Evolutionary conservation across 2,888 invertebrate species (phyloP), one percentile per base, ranked within the genome.

Genomic region (Leptinotarsa rubiginosa): DNA sequence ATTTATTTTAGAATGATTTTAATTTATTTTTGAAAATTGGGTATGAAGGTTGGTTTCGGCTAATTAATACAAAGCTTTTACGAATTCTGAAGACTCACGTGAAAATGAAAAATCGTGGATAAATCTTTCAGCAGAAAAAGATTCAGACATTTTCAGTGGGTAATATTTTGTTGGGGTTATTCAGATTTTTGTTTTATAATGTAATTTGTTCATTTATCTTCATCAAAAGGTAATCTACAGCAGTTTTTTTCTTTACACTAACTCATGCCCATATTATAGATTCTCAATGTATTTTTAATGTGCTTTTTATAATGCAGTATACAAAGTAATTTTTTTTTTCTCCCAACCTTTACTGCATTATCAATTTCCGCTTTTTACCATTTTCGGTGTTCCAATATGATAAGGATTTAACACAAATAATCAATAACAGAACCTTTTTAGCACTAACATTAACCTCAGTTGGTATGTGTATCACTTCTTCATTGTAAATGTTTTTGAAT

Each of bases 401-500:
- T 74, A 68, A 71, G 18, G 68, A 65, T 68, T 71, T 67, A 59
- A 70, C 56, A 65, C 50, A 54, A 47, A 69, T 56, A 65, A 15
- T 65, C 31, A 72, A 73, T 72, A 75, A 75, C 71, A 52, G 56
- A 74, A 66, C 49, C 73, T 78, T 81, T 80, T 79, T 76, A 77
- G 78, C 79, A 80, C 82, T 81, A 82, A 82, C 80, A 79, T 74
- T 62, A 71, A 68, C 74, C 74, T 69, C 66, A 75, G 70, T 76
- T 72, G 77, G 75, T 79, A 75, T 78, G 71, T 79, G 70, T 75
- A 65, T 68, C 50, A 65, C 64, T 69, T 72, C 70, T 75, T 66
- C 62, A 67, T 70, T 72, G 50, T 74, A 73, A 66, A 72, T 69
- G 47, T 70, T 69, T 77, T 65, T 74, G 20, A 72, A 77, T 65